Conservation (phyloP, 2,113 vertebrate species). For the Synchiropus splendidus region DNA sequence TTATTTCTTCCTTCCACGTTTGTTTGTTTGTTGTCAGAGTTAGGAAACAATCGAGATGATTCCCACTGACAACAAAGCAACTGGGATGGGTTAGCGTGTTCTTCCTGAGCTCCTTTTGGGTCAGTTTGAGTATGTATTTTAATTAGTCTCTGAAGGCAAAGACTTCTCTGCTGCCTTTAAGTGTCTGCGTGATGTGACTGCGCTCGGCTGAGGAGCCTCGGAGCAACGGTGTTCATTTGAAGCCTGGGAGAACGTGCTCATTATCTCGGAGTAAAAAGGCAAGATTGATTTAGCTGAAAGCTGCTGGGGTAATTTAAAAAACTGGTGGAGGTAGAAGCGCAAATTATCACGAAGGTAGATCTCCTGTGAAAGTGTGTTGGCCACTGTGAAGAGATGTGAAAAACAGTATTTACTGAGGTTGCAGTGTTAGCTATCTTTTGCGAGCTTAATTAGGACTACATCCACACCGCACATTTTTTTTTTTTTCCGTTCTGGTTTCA, state of each 20-base stretch:
- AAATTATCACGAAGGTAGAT: constrained; percentile 26
- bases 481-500: no score
- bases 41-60: constrained; percentile 19
- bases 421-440: no score
- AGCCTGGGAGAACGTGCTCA: constrained; percentile 39
- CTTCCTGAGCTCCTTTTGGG: constrained; percentile 27
- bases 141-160: constrained; percentile 59
- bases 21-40: constrained; percentile 32
- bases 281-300: constrained; percentile 55
- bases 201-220: constrained; percentile 25
- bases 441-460: no score
- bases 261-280: constrained; percentile 47
- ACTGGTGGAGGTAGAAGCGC: constrained; percentile 5
- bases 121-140: constrained; percentile 56
- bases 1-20: neutral
- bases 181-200: constrained; percentile 41
- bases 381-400: constrained; percentile 24
- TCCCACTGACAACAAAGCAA: constrained; percentile 12
- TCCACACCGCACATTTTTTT: no score
- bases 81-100: constrained; percentile 6
- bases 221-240: constrained; percentile 47
- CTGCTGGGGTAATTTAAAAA: constrained; percentile 18
- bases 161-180: constrained; percentile 28
- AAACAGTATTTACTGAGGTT: neutral
- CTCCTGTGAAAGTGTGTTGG: constrained; percentile 8